These are phyloP conservation scores for Sclerodermus sp. DNA, from an alignment of 2,888 invertebrate species.

Conservation along the genomic window DNA sequence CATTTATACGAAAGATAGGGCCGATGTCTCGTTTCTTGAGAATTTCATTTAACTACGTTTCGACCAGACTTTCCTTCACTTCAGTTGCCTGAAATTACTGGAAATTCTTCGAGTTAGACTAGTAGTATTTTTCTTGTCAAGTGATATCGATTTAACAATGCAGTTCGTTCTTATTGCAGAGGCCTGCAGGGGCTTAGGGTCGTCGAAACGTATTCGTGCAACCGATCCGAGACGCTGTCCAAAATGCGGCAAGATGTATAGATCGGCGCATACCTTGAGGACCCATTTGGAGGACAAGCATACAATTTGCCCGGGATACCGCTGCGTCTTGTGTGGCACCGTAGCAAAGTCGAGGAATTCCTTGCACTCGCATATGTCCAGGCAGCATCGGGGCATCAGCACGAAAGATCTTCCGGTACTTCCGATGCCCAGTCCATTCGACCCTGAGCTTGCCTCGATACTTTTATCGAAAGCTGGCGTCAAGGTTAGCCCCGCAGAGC, in stretches of 20 bases:
- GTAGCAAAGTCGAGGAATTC: constrained; percentile 92
- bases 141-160: background rate
- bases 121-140: no score
- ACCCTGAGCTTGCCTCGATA: constrained; percentile 81
- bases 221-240: constrained; percentile 92
- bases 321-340: constrained; percentile 89
- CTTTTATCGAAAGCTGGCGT: constrained; percentile 86
- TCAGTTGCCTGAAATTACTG: no score
- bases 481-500: constrained; percentile 81
- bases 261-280: constrained; percentile 86
- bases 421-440: constrained; percentile 91
- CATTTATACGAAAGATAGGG: no score
- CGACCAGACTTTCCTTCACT: no score
- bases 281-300: constrained; percentile 93
- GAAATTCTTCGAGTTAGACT: no score
- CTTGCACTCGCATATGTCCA: constrained; percentile 90
- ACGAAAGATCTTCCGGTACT: constrained; percentile 90
- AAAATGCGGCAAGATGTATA: constrained; percentile 90
- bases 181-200: constrained; percentile 77
- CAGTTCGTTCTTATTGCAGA: constrained; percentile 57
- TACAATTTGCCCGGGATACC: constrained; percentile 88
- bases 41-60: constrained; percentile 25
- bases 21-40: constrained; percentile 12
- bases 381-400: constrained; percentile 90
- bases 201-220: constrained; percentile 80